Evolutionary conservation across 2,888 invertebrate species (phyloP).

Genomic region (Epiblema foenella): DNA sequence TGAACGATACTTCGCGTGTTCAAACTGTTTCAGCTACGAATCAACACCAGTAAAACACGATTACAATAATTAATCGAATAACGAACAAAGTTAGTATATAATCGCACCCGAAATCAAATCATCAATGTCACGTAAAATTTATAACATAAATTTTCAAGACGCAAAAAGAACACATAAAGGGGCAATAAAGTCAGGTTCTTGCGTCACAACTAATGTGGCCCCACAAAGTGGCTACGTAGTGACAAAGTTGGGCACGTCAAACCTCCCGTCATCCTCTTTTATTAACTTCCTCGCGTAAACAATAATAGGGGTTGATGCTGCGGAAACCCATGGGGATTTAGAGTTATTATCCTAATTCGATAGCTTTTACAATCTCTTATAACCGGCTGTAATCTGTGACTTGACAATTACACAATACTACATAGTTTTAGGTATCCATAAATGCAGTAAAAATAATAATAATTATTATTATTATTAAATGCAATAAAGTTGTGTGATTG

Average conservation of each 20-base stretch:
- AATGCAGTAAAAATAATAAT: too few relatives aligned
- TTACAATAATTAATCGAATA: slow-evolving; percentile 37
- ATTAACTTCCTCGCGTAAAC: slow-evolving; percentile 43
- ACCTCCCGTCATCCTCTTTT: slow-evolving; percentile 43
- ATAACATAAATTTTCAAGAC: slow-evolving; percentile 33
- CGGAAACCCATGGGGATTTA: slow-evolving; percentile 27
- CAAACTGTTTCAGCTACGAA: background rate
- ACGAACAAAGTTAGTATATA: slow-evolving; percentile 23
- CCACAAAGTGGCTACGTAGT: slow-evolving; percentile 32
- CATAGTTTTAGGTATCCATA: too few relatives aligned
- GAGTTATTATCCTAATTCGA: slow-evolving; percentile 38
- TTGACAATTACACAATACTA: too few relatives aligned
- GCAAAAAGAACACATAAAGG: slow-evolving; percentile 37
- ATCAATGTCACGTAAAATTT: slow-evolving; percentile 39
- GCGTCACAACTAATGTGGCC: slow-evolving; percentile 37
- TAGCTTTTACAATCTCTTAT: slow-evolving; percentile 21
- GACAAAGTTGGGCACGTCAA: slow-evolving; percentile 41
- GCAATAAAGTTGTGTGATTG: too few relatives aligned
- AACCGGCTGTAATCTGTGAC: slow-evolving; percentile 18
- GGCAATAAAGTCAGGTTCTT: slow-evolving; percentile 29
- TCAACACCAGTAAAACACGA: slow-evolving; percentile 27
- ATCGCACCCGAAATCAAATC: slow-evolving; percentile 33
- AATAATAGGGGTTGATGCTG: slow-evolving; percentile 37
- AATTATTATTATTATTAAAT: too few relatives aligned
- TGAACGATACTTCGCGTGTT: slow-evolving; percentile 26